Base-by-base conservation (phyloP, 2,888 invertebrate species). In the Stenotaenia linearis region DNA sequence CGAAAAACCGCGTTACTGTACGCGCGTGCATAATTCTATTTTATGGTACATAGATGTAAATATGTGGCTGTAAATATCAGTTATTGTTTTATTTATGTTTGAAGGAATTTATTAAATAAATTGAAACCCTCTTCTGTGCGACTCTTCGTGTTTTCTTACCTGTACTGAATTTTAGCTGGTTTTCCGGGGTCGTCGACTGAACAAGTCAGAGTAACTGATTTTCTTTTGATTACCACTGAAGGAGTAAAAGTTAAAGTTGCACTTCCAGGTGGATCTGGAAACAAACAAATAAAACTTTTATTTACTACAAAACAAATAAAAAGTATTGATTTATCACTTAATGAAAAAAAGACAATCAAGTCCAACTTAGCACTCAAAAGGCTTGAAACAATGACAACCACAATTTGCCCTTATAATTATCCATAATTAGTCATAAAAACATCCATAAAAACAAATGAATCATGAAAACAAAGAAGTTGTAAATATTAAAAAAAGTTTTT, bases 181-280 rank as follows among this genome's bases (percentile, higher is more conserved):
- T 93, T 89, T 18, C 97, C 97, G 9, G 90, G 89, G 86, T 95
- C 93, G 81, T 91, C 91, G 78, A 96, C 92, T 50, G 91, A 90
- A 87, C 97, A 97, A 30, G 91, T 91, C 81, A 97, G 89, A n/a
- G 92, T 92, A 28, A 97, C 90, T 45, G 92, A 90, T 82, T 91
- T 92, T 82, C 93, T 93, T 85, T 97, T 96, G 61, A 95, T 90
- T 0, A 96, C 94, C 32, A 91, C 88, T 84, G 89, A 89, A 0
- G 94, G 94, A 21, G 91, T 90, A 84, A 92, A 93, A 0, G 90
- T 90, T 74, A 96, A 87, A 80, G 90, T 90, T 0, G 95, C 93
- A n/a, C 92, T 91, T 0, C 94, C 94, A 0, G 96, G 96, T 30
- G 95, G 93, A 88, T 95, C 93, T 93, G 86, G 12, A 79, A 79